phyloP scores from a whole-genome alignment of 2,888 invertebrate genomes.

The Dendrolimus houi region DNA sequence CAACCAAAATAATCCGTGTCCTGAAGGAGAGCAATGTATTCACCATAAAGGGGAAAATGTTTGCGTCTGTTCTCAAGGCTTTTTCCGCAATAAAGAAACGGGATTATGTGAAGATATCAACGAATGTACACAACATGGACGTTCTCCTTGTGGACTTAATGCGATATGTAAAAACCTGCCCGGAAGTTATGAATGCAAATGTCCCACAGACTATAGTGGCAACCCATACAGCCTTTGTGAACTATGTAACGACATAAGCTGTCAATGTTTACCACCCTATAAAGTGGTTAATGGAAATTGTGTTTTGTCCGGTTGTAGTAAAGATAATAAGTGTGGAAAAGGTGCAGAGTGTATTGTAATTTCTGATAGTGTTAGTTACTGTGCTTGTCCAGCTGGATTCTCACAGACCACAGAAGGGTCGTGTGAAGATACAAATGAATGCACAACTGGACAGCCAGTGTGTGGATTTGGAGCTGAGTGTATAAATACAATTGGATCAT shows the following conservation, averaged over 20 bases:
- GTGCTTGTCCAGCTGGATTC: constrained; percentile 93
- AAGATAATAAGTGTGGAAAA: constrained; percentile 86
- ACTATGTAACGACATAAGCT: constrained; percentile 88
- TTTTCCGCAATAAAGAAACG: constrained; percentile 83
- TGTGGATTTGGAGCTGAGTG: constrained; percentile 94
- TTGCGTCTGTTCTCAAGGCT: constrained; percentile 93
- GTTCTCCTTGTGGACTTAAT: constrained; percentile 90
- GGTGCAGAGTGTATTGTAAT: constrained; percentile 95
- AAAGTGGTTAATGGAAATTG: constrained; percentile 90
- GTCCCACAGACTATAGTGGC: constrained; percentile 90
- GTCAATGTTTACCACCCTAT: constrained; percentile 92
- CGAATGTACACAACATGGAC: constrained; percentile 87
- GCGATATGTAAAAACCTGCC: constrained; percentile 95
- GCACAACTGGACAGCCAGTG: constrained; percentile 82
- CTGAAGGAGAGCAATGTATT: constrained; percentile 90
- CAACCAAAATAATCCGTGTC: constrained; percentile 85
- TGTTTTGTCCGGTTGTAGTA: constrained; percentile 88
- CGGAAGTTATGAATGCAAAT: constrained; percentile 95
- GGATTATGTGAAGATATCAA: constrained; percentile 90
- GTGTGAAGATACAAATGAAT: constrained; percentile 92
- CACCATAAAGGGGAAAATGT: constrained; percentile 87
- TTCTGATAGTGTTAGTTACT: constrained; percentile 93
- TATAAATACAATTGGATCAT: constrained; percentile 85
- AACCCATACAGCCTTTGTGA: constrained; percentile 93
- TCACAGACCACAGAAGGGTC: constrained; percentile 85